Percentiles rank a stretch among this genome's conserved stretches.
Conservation (phyloP, 1,140 invertebrate species). For the Bombus sylvicola region DNA sequence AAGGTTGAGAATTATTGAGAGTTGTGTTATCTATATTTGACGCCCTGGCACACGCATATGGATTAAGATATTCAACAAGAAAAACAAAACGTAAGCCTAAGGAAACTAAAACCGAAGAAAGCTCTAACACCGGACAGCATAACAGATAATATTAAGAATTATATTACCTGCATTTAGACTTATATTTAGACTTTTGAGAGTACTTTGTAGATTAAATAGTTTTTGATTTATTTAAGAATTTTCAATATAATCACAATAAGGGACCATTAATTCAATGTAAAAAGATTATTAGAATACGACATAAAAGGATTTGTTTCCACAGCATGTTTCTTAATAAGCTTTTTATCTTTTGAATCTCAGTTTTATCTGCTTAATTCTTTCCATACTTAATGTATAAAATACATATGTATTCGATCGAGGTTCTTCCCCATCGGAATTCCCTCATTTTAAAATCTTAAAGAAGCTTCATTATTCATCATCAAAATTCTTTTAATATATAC, state of each 20-base stretch:
- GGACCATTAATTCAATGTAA: neutral
- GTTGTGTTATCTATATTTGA: too few relatives aligned
- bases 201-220: neutral
- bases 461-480: conserved; percentile 11
- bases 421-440: neutral
- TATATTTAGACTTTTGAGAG: neutral
- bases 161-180: neutral
- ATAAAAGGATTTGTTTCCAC: neutral
- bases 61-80: too few relatives aligned
- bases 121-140: too few relatives aligned
- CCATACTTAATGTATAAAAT: neutral
- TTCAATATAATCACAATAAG: too few relatives aligned
- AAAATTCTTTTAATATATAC: neutral
- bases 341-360: neutral
- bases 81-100: too few relatives aligned
- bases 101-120: too few relatives aligned
- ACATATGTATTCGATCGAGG: neutral
- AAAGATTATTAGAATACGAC: neutral
- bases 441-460: neutral
- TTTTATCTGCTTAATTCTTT: neutral
- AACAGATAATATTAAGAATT: too few relatives aligned
- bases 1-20: too few relatives aligned
- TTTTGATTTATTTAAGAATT: neutral
- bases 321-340: neutral
- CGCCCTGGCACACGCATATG: too few relatives aligned